phyloP scores from a whole-genome alignment of 2,113 vertebrate species.

The Vombatus ursinus region DNA sequence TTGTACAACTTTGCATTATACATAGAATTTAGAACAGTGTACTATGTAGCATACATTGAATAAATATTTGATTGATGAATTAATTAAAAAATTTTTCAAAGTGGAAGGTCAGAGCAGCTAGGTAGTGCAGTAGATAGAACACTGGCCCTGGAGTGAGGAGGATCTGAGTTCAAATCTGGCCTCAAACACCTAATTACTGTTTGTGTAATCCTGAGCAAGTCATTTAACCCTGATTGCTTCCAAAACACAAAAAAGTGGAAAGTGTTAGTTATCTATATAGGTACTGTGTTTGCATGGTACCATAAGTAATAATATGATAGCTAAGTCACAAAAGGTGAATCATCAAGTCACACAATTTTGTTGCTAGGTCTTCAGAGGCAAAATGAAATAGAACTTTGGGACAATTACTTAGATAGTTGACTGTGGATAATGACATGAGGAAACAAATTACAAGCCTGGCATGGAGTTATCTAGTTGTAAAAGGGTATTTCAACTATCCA shows the following conservation, averaged over 20 bases:
- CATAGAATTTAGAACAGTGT: conserved; percentile 14
- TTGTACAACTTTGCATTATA: conserved; percentile 21
- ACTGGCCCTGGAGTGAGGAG: not conserved
- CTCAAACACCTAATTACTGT: too few relatives aligned
- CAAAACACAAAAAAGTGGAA: not conserved
- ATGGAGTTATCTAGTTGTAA: not conserved
- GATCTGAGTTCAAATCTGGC: too few relatives aligned
- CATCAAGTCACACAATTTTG: conserved; percentile 32
- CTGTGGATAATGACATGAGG: not conserved
- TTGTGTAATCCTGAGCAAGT: too few relatives aligned
- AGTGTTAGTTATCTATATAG: not conserved
- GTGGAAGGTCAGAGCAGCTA: not conserved
- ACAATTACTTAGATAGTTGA: conserved; percentile 4
- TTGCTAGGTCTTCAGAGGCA: conserved; percentile 27
- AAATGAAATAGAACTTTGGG: conserved; percentile 36
- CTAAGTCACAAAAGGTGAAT: conserved; percentile 11
- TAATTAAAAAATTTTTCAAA: conserved; percentile 29
- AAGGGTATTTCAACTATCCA: not conserved
- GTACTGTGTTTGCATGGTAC: not conserved
- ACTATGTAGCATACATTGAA: not conserved
- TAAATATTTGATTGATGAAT: conserved; percentile 18
- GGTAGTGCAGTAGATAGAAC: not conserved
- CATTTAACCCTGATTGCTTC: not conserved
- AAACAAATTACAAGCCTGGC: not conserved
- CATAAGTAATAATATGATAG: conserved; percentile 1